Evolutionary conservation across 2,113 vertebrate genomes (phyloP).

Genomic region (Tychaedon coryphoeus): DNA sequence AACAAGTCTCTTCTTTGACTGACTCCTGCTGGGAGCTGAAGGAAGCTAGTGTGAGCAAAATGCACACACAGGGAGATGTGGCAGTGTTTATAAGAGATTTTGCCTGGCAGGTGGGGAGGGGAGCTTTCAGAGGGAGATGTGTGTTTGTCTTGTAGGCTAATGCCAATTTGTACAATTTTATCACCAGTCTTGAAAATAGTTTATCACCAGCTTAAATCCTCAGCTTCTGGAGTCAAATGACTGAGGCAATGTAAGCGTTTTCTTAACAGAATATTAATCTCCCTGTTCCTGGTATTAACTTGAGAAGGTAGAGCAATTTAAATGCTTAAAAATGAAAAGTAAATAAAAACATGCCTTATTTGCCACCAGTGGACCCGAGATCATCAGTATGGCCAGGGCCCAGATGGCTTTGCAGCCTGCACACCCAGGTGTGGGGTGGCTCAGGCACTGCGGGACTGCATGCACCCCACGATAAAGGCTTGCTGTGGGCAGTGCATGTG

Average conservation of each 20-base stretch:
- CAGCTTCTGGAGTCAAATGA: not conserved
- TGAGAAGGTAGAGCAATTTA: not conserved
- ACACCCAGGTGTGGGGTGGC: not conserved
- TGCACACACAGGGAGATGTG: not conserved
- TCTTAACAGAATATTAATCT: not conserved
- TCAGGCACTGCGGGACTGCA: not conserved
- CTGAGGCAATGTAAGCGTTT: not conserved
- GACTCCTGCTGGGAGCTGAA: not conserved
- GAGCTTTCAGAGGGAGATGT: not conserved
- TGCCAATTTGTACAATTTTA: not conserved
- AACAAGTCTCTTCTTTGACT: not conserved
- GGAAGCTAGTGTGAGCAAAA: not conserved
- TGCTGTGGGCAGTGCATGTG: not conserved
- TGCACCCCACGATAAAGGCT: rapidly evolving
- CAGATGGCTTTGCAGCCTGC: not conserved
- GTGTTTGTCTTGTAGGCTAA: not conserved
- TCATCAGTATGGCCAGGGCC: not conserved
- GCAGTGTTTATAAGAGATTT: not conserved
- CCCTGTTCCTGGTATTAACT: not conserved
- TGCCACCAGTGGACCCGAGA: not conserved
- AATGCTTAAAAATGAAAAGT: not conserved
- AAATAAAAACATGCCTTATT: not conserved
- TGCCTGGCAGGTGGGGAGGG: not conserved
- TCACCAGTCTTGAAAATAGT: not conserved
- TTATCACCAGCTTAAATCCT: not conserved